Conservation (phyloP, 1,140 invertebrate species). For the Daktulosphaira vitifoliae region DNA sequence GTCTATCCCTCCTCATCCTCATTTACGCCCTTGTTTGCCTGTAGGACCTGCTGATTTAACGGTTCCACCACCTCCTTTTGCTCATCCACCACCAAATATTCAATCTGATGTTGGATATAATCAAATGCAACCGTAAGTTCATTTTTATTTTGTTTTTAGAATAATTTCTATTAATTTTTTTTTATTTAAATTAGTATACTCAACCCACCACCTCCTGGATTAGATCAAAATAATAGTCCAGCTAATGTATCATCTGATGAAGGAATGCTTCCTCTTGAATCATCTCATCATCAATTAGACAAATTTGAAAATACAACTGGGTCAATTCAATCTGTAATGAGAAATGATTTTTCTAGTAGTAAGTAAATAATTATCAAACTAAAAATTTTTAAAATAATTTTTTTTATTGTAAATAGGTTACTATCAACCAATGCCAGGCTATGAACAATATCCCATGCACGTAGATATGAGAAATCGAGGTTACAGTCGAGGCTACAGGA, state of each 20-base stretch:
- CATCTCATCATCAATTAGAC: conserved; percentile 18
- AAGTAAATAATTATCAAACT: neutral
- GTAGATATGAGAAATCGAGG: conserved; percentile 21
- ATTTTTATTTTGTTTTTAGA: no score
- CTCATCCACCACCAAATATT: neutral
- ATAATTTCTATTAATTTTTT: no score
- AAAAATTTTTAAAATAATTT: no score
- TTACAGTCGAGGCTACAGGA: conserved; percentile 11
- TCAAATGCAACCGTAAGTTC: conserved; percentile 30
- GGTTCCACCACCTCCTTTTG: conserved; percentile 24
- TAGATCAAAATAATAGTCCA: conserved; percentile 24
- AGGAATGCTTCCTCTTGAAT: conserved; percentile 14
- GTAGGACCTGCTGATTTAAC: conserved; percentile 24
- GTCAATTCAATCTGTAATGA: neutral
- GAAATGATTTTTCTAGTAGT: conserved; percentile 11
- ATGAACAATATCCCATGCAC: conserved; percentile 18
- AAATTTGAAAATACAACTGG: conserved; percentile 15
- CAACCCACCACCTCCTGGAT: conserved; percentile 26
- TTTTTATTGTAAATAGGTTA: conserved; percentile 10
- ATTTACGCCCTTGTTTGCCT: conserved; percentile 26
- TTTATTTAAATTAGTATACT: conserved; percentile 4
- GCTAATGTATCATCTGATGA: conserved; percentile 26
- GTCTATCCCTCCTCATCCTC: conserved; percentile 20
- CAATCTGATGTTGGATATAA: conserved; percentile 18
- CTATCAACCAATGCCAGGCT: conserved; percentile 12